Evolutionary conservation across 2,113 vertebrate species (phyloP), one percentile per base, ranked within the genome.

Genomic region (Ibidorhyncha struthersii): DNA sequence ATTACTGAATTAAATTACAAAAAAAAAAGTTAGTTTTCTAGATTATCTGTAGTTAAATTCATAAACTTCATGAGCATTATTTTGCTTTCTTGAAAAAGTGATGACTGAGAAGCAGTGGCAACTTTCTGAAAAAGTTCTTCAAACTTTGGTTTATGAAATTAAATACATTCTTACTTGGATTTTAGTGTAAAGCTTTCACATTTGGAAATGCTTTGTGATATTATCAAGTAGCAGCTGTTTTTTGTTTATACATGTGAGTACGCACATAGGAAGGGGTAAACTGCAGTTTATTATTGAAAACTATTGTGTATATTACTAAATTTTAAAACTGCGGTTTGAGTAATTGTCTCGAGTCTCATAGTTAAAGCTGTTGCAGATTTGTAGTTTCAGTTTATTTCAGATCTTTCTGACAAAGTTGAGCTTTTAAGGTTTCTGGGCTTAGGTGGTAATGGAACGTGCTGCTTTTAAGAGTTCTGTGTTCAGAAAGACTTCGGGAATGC

Each of bases 191-290:
- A 90, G 72, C 55, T 93, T 84, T 91, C 29, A 8, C 50, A 53
- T 95, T 95, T 92, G 93, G 82, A 96, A 96, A 30, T 62, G 50
- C 63, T 95, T 94, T 71, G 4, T 65, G 86, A 41, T 81, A 43
- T 95, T 94, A 72, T 89, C 86, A 84, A 88, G 76, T 40, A 88
- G 81, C 77, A 95, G 82, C 91, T 94, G 84, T 0, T 94, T 85
- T 79, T 91, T 93, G 88, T 88, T 88, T 90, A 22, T 62, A 38
- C 53, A 15, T 87, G 74, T 77, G 92, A 92, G 70, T 25, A 34
- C 0, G 2, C 74, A n/a, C 66, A 16, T 25, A 90, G 87, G 71
- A 90, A 63, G 77, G 84, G 91, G n/a, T 91, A 80, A 94, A 82
- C 67, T 85, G 70, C 62, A 89, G 45, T 80, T 91, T 43, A 5